Base-by-base conservation (phyloP, 2,797 vertebrate species). In the Rhinatrema bivittatum region DNA sequence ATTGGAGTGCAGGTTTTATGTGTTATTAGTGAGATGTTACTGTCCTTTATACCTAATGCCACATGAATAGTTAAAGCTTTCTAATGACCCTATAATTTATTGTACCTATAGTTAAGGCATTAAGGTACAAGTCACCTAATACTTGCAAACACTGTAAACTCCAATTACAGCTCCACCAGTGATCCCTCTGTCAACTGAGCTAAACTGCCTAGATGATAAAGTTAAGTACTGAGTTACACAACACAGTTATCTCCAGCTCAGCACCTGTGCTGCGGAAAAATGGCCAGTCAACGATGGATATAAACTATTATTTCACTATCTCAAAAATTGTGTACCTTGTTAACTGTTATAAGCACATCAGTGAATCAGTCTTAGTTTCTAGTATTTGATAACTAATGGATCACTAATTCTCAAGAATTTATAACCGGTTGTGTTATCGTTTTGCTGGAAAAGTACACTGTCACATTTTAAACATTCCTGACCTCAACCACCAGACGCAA, bases 61-160 rank as follows among this genome's bases (percentile, higher is more conserved):
- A 29, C 30, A 37, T 53, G 47, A 45, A 59, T 27, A 47, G 53
- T 53, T 51, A 52, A 62, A 60, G 46, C 50, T 18, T 14, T 38
- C 33, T 65, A 49, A 39, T 58, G 46, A 53, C 34, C 29, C 5
- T 39, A 32, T 55, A 39, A 49, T 50, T 55, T 58, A 57, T 64
- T 46, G 43, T 46, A 32, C 51, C 42, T 67, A 50, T 21, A 52
- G 52, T 60, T 51, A 65, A 36, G 43, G 67, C 46, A 60, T 36
- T 59, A 63, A 59, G 48, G 51, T 63, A 50, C 21, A 65, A 68
- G 64, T 68, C 62, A 44, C 35, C 33, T 66, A 60, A 42, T 47
- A 57, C 58, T 60, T 55, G 38, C 60, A 62, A 67, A 61, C 64
- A 74, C 35, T 44, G 49, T 56, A 53, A 62, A 64, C 42, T 58